Evolutionary conservation across 1,140 invertebrate species (phyloP).

Genomic region (Cyclina sinensis): DNA sequence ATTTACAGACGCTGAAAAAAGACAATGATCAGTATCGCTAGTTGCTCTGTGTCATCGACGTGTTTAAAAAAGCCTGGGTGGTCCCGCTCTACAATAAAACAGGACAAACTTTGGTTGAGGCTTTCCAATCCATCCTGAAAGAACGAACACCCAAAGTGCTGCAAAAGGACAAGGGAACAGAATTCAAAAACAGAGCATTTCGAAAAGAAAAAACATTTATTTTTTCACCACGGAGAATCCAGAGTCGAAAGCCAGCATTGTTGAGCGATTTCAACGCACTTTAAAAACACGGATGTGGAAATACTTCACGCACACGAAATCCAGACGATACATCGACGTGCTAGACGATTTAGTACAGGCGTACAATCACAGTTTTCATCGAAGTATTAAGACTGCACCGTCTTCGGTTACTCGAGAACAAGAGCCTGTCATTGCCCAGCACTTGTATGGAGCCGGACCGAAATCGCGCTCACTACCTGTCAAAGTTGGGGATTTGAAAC

Average conservation of each 20-base stretch:
- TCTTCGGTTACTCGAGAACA: no score
- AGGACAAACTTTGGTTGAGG: background rate
- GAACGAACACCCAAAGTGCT: no score
- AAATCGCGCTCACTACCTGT: no score
- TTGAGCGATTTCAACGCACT: no score
- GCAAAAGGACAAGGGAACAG: no score
- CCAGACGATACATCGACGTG: constrained; percentile 46
- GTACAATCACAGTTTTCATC: no score
- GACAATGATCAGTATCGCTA: no score
- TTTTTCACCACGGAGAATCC: constrained; percentile 41
- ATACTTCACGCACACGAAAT: no score
- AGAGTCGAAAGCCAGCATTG: no score
- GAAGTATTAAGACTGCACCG: no score
- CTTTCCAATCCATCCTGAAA: background rate
- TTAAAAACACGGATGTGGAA: no score
- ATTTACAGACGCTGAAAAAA: background rate
- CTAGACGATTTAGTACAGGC: constrained; percentile 11
- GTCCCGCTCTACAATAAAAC: no score
- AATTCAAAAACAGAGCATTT: background rate
- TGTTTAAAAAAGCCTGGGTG: background rate
- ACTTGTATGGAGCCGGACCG: constrained; percentile 1
- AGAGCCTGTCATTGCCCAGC: background rate
- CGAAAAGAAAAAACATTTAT: constrained; percentile 1
- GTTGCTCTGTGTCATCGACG: constrained; percentile 9
- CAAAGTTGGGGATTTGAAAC: constrained; percentile 17